These are phyloP conservation scores for Myotis brandtii DNA, from an alignment of 2,113 vertebrate genomes.

Conservation along the genomic window DNA sequence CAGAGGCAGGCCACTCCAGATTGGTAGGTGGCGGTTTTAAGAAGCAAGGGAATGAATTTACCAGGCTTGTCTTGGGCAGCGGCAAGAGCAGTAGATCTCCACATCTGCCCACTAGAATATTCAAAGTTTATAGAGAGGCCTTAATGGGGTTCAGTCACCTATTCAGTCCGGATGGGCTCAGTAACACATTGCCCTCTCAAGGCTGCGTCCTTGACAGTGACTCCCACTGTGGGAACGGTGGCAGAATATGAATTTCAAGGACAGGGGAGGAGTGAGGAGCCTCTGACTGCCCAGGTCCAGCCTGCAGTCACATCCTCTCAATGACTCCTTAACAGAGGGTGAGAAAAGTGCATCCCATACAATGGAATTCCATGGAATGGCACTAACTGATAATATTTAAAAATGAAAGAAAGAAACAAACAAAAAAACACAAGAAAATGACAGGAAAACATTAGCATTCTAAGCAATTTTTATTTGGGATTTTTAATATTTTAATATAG, in stretches of 20 bases:
- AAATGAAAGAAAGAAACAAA: not conserved
- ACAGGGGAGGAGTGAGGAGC: too few relatives aligned
- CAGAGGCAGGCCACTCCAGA: not conserved
- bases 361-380: not conserved
- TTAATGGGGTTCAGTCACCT: not conserved
- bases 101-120: not conserved
- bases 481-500: not conserved
- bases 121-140: not conserved
- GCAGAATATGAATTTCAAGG: too few relatives aligned
- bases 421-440: not conserved
- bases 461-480: not conserved
- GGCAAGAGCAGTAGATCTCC: not conserved
- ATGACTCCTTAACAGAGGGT: too few relatives aligned
- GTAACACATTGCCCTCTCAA: not conserved
- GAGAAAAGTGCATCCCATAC: not conserved
- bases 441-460: not conserved
- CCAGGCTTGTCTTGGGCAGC: not conserved
- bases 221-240: not conserved
- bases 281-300: not conserved
- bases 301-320: not conserved
- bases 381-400: not conserved
- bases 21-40: too few relatives aligned
- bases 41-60: not conserved
- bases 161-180: not conserved
- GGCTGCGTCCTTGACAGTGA: not conserved